Base-by-base conservation (phyloP, 2,113 vertebrate genomes). In the Mustelus asterias region DNA sequence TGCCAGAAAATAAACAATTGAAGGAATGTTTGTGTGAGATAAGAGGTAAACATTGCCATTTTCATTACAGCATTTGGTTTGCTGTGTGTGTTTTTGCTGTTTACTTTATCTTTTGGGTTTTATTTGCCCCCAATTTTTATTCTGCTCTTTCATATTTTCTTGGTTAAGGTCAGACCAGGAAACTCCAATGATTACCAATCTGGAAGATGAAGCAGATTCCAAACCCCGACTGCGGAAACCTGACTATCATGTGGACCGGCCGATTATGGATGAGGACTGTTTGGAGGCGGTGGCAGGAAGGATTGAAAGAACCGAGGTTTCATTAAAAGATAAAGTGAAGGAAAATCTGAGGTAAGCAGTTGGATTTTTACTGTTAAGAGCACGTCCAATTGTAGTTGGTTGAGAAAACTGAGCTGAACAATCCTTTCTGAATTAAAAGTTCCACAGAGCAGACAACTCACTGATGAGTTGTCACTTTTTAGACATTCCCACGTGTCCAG, bases 211-310 rank as follows among this genome's bases (percentile, higher is more conserved):
- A 26, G 22, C 44, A 72, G 88, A 26, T 44, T 18, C 67, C 86
- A 33, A 54, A 0, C 24, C 80, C 0, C 70, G 67, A 14, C 9
- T 54, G 48, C 24, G 67, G 37, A 88, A 54, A 69, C 4, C 14
- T 16, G n/a, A n/a, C 0, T 97, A 98, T 95, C 96, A 0, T 0
- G 96, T 98, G 78, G 96, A 97, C 8, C 97, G 97, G 86, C 93
- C 96, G 0, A 96, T 98, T 80, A 96, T 99, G 96, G 98, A 97
- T 54, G 98, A 99, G 97, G 96, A 97, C 1, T 96, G 97, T 2
- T 97, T 99, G 96, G 98, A 99, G 95, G 97, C 97, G 85, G 96
- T 98, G 96, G 98, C 97, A 0, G 97, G 96, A 37, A 97, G 97
- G 96, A 96, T 95, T 0, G 96, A 96, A 96, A 78, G 76, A 1